Base-by-base conservation (phyloP, 2,888 invertebrate species). In the Temnothorax ravouxi region DNA sequence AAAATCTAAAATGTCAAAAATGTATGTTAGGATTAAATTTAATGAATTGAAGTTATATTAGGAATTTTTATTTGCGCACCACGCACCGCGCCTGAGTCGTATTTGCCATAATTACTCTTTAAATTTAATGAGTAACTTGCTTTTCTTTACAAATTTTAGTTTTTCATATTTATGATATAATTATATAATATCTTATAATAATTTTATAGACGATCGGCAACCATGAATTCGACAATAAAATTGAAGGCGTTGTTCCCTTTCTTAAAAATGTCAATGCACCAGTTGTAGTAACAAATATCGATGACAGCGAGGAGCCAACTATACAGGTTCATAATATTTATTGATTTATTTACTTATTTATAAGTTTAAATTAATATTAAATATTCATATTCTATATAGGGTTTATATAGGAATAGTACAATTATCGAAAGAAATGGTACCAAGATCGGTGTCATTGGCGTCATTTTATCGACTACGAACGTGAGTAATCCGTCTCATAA, bases 191-290 rank as follows among this genome's bases (percentile, higher is more conserved):
- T 3, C 0, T 62, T 21, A 62, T 62, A 6, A n/a, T 34, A 38
- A 41, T 84, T 79, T 61, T 9, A 0, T 93, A 98, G 98, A 97
- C 97, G 0, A 93, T 98, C 11, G 98, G 98, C 0, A 98, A 98
- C 94, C 98, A 98, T 91, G 98, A 98, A 94, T 98, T 98, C 91
- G 98, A 98, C 93, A 96, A 97, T 90, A 96, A 96, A 3, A 95
- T 98, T 1, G 96, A 95, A 11, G 98, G 97, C 0, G 94, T 98
- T 0, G 96, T 97, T 0, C 97, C 97, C 0, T 98, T 97, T 93
- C 92, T 98, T 59, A 94, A 96, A 89, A 94, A 94, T 0, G 92
- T 97, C 11, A 95, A 96, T 1, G 96, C 97, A 0, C 96, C 97
- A 0, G 96, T 98, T 93, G 94, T 98, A 56, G 97, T 97, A 6